phyloP scores from a whole-genome alignment of 2,888 invertebrate genomes.

The Tribolium freemani region DNA sequence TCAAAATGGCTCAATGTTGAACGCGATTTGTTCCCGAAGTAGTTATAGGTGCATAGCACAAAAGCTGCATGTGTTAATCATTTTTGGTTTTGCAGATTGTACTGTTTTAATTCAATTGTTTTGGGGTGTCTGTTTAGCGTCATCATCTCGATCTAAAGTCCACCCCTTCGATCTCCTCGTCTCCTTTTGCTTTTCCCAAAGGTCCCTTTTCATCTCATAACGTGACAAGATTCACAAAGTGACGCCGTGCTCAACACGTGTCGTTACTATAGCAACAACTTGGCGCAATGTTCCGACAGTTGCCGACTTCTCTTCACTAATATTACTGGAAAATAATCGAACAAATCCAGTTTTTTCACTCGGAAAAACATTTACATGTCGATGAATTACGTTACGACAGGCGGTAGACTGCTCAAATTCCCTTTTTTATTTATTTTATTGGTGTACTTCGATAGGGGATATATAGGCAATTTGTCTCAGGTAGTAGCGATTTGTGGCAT shows the following conservation, averaged over 20 bases:
- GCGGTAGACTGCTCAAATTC: neutral
- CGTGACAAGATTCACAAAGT: slow-evolving; percentile 69
- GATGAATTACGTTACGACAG: neutral
- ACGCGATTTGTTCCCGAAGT: neutral
- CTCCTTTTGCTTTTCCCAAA: slow-evolving; percentile 62
- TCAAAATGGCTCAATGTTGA: neutral
- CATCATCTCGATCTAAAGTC: slow-evolving; percentile 58
- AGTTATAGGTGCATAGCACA: neutral
- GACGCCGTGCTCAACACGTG: slow-evolving; percentile 69
- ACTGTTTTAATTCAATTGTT: slow-evolving; percentile 52
- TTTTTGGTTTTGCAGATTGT: slow-evolving; percentile 12
- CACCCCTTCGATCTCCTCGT: slow-evolving; percentile 55
- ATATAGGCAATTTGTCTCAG: slow-evolving; percentile 27
- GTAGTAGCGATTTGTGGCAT: slow-evolving; percentile 35
- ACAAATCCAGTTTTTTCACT: slow-evolving; percentile 60
- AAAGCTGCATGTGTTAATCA: neutral
- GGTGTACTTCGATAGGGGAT: slow-evolving; percentile 13
- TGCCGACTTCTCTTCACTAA: slow-evolving; percentile 63
- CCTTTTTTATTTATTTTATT: slow-evolving; percentile 32
- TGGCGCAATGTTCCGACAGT: slow-evolving; percentile 63
- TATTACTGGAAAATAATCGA: slow-evolving; percentile 64
- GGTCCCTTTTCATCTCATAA: slow-evolving; percentile 68
- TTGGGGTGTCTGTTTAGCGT: slow-evolving; percentile 55
- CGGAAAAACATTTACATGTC: slow-evolving; percentile 2
- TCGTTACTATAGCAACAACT: slow-evolving; percentile 68